Evolutionary conservation across 2,113 vertebrate genomes (phyloP), one percentile per base, ranked within the genome.

Genomic region (Vulpes lagopus): DNA sequence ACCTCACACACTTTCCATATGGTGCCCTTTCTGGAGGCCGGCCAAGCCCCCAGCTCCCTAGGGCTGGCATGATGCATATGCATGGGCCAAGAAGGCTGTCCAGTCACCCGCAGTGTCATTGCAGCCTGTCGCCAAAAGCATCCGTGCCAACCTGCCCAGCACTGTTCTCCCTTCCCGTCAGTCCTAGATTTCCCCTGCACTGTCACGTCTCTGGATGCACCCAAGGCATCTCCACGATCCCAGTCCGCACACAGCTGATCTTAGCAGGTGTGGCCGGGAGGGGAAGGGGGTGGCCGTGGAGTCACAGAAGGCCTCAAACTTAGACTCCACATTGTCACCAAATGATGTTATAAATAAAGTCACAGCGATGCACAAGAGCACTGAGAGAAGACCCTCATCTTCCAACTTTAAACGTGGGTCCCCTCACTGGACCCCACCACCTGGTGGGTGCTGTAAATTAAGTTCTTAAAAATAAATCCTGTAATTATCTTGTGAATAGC

Each of bases 51-150:
- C 84, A 71, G 92, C 49, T 94, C 96, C 92, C 95, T 60, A 35
- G 93, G 94, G 97, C 88, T 71, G 85, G 80, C 1, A 27, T 22
- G 4, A 96, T 97, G 94, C 97, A 97, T 98, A 97, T 98, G 94
- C 97, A 97, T 96, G 94, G 94, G 23, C 96, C 81, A 51, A 71
- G 90, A 96, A 94, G 91, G 76, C 95, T 96, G 94, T 89, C 95
- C 88, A 59, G 85, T 86, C 94, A 51, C 97, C 98, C 71, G 38
- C 96, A 10, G 97, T 10, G 97, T 64, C 79, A 95, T 97, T 88
- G 14, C 96, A 86, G 94, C 92, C 94, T 96, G 97, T 92, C 94
- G 5, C 94, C 91, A 94, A 97, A 91, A 85, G 84, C 89, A 97
- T 74, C 90, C 81, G 0, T 8, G 84, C 90, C 94, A 71, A 94